Evolutionary conservation across 2,888 invertebrate genomes (phyloP), one percentile per base, ranked within the genome.

Genomic region (Endomychus coccineus): DNA sequence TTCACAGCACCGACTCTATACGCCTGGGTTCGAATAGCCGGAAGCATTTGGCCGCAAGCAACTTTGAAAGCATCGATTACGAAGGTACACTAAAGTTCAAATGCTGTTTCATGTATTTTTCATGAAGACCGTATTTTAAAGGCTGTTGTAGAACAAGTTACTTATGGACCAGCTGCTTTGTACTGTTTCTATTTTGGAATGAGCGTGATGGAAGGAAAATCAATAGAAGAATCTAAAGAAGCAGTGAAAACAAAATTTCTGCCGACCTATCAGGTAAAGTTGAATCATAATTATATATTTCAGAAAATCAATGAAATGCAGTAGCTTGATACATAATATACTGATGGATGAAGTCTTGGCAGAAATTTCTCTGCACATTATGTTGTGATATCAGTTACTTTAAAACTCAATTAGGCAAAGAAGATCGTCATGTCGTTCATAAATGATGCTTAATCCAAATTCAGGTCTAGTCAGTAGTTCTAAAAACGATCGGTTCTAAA

Each of bases 1-100:
- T 84, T 82, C 62, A 83, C 84, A 10, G 88, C 87, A 1, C 88
- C 88, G 7, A 83, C 84, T 4, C 64, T 88, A 0, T 87, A 84
- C 55, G 74, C 75, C 36, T 88, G 88, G 88, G 68, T 90, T 29
- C 79, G 77, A 58, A 63, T 85, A 32, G 81, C 85, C 7, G 77
- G 76, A 49, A 70, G 73, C 33, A 69, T 87, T 62, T 86, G 85
- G 82, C 88, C 88, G 12, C 76, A 77, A 30, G 75, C 71, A 42
- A 74, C 77, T 38, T 55, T 88, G 21, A 73, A 71, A 57, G 77
- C 77, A 43, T 83, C 83, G 7, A 56, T 87, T n/a, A 75, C 77
- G 23, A 89, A 89, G 74, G 83, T 82, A 51, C 21, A 29, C 28
- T 3, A 10, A 10, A 11, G 14, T 10, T n/a, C n/a, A 25, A 25